Percentiles rank a stretch among this genome's conserved stretches.
These are phyloP conservation scores for Temnopleurus reevesii DNA, from an alignment of 53 echinoderm and acorn worm species.

Conservation along the genomic window DNA sequence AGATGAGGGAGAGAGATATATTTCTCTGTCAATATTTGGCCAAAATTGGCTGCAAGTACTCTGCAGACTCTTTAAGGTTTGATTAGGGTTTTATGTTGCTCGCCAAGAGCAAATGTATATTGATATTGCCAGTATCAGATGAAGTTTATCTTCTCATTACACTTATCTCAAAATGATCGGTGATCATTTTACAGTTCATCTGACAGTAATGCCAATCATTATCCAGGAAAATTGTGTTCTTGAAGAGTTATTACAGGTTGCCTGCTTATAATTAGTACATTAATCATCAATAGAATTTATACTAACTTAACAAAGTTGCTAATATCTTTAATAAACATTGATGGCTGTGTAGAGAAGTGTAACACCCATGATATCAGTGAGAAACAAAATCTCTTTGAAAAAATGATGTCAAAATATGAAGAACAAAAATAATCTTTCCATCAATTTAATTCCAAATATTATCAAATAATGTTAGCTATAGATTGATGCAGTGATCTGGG, in stretches of 20 bases:
- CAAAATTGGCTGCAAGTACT: neutral
- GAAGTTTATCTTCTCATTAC: constrained; percentile 11
- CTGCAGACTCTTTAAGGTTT: neutral
- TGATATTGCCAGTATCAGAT: constrained; percentile 17
- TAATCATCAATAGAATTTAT: constrained; percentile 41
- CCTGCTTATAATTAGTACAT: neutral
- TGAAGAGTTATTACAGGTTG: neutral
- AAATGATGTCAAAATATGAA: too few relatives aligned
- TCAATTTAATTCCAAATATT: too few relatives aligned
- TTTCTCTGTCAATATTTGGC: constrained; percentile 37
- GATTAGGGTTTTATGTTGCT: constrained; percentile 38
- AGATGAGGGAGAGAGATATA: constrained; percentile 19
- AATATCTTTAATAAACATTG: too few relatives aligned
- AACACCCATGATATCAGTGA: too few relatives aligned
- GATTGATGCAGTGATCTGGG: too few relatives aligned
- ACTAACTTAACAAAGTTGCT: too few relatives aligned
- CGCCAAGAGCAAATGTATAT: constrained; percentile 5
- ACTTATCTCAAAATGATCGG: constrained; percentile 9
- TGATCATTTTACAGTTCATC: constrained; percentile 21
- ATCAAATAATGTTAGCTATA: too few relatives aligned
- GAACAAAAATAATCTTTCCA: too few relatives aligned
- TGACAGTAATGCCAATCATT: constrained; percentile 36
- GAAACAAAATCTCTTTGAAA: too few relatives aligned
- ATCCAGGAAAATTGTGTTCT: neutral
- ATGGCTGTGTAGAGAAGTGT: too few relatives aligned